Conservation (phyloP, 2,113 vertebrate species). For the Bambusicola thoracicus region DNA sequence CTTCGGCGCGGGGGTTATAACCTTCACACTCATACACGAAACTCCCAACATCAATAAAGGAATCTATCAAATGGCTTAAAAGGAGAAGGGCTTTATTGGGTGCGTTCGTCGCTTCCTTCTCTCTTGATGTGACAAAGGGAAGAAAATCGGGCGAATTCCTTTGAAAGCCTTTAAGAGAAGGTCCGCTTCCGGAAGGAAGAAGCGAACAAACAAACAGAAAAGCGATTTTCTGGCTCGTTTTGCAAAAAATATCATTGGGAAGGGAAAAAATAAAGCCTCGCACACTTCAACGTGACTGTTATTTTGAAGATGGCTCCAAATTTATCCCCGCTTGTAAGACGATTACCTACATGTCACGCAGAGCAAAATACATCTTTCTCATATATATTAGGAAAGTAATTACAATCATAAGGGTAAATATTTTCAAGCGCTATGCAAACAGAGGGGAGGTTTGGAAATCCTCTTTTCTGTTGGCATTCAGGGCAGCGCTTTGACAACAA, state of each 20-base stretch:
- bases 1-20: slow-evolving; percentile 18
- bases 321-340: slow-evolving; percentile 26
- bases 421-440: slow-evolving; percentile 18
- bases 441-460: slow-evolving; percentile 20
- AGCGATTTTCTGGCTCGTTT: not conserved
- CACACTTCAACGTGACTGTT: not conserved
- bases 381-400: slow-evolving; percentile 15
- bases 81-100: not conserved
- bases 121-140: slow-evolving; percentile 1
- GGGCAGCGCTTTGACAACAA: slow-evolving; percentile 6
- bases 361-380: slow-evolving; percentile 11
- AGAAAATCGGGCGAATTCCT: not conserved
- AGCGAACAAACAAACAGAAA: not conserved
- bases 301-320: slow-evolving; percentile 31
- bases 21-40: slow-evolving; percentile 1
- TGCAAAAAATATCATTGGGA: not conserved
- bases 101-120: slow-evolving; percentile 7
- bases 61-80: slow-evolving; percentile 9
- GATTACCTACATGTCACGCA: not conserved
- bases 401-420: slow-evolving; percentile 41
- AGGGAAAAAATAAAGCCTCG: not conserved
- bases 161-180: not conserved
- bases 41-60: not conserved
- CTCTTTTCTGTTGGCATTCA: slow-evolving; percentile 21
- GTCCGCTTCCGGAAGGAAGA: not conserved